Percentiles rank a stretch among this genome's conserved stretches.
These are phyloP conservation scores for Macrostomum lignano DNA, from an alignment of 1,140 invertebrate species.

Conservation along the genomic window DNA sequence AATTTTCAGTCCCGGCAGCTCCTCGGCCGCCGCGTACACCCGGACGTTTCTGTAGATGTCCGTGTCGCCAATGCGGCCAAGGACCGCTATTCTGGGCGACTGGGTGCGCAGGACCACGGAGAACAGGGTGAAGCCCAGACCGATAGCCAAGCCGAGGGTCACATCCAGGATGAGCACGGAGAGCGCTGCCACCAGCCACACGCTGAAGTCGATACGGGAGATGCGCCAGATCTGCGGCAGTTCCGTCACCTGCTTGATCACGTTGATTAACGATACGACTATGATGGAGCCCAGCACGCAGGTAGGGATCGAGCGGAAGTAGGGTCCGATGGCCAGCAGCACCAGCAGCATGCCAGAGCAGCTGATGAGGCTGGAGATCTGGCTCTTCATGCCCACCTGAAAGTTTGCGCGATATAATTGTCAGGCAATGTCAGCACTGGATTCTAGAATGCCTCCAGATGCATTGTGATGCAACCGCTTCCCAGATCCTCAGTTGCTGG, in stretches of 20 bases:
- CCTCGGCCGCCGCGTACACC: constrained; percentile 11
- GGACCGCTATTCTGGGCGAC: constrained; percentile 13
- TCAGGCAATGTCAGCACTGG: no score
- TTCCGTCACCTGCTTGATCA: constrained; percentile 50
- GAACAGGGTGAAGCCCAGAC: constrained; percentile 39
- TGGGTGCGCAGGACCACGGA: constrained; percentile 34
- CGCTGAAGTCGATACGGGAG: constrained; percentile 45
- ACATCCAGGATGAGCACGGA: constrained; percentile 52
- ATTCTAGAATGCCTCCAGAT: no score
- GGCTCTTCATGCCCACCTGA: constrained; percentile 8
- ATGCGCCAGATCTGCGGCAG: constrained; percentile 42
- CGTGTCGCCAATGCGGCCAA: constrained; percentile 19
- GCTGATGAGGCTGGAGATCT: constrained; percentile 30
- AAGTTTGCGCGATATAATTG: no score
- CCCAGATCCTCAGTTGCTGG: no score
- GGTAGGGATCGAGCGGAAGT: constrained; percentile 24
- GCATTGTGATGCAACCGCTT: no score
- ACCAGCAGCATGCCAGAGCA: constrained; percentile 28
- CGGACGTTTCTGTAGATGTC: constrained; percentile 22
- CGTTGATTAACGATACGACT: constrained; percentile 57
- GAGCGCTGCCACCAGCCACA: constrained; percentile 54
- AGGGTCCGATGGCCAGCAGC: constrained; percentile 28
- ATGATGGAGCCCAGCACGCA: constrained; percentile 59
- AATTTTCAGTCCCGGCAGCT: constrained; percentile 24
- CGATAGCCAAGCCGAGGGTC: constrained; percentile 44